Percentiles rank a stretch among this genome's conserved stretches.
Conservation (phyloP, 2,797 vertebrate species). For the Masticophis lateralis region DNA sequence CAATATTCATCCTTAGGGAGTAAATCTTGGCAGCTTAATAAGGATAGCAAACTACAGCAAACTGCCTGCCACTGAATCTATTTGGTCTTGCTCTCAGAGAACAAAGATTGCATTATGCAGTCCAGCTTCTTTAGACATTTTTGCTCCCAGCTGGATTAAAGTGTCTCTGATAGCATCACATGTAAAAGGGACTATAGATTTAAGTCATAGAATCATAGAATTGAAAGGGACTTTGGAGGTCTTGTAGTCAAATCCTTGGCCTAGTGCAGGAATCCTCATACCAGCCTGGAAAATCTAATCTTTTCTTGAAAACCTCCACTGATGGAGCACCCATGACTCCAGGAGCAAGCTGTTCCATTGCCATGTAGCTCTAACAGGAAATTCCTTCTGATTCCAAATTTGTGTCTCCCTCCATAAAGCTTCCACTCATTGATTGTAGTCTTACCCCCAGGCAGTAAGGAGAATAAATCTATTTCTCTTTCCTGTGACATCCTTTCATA, state of each 20-base stretch:
- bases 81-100: slow-evolving; percentile 15
- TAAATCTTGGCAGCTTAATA: slow-evolving; percentile 40
- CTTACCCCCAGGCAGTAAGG: neutral
- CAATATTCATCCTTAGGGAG: slow-evolving; percentile 39
- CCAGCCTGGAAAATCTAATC: neutral
- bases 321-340: neutral
- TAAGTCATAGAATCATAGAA: neutral
- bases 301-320: neutral
- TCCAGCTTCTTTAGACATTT: slow-evolving; percentile 31
- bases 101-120: slow-evolving; percentile 51
- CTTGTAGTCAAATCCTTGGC: neutral
- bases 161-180: neutral
- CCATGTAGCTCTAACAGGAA: neutral
- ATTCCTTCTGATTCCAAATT: neutral
- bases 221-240: neutral
- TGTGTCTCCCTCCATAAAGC: neutral
- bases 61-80: slow-evolving; percentile 30
- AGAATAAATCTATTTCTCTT: neutral
- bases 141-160: slow-evolving; percentile 31
- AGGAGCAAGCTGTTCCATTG: neutral
- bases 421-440: neutral
- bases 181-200: neutral
- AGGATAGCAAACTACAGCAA: slow-evolving; percentile 28
- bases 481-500: neutral
- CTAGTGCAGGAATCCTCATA: neutral